These are phyloP conservation scores for Taenaris catops DNA, from an alignment of 2,888 invertebrate species.

Conservation along the genomic window DNA sequence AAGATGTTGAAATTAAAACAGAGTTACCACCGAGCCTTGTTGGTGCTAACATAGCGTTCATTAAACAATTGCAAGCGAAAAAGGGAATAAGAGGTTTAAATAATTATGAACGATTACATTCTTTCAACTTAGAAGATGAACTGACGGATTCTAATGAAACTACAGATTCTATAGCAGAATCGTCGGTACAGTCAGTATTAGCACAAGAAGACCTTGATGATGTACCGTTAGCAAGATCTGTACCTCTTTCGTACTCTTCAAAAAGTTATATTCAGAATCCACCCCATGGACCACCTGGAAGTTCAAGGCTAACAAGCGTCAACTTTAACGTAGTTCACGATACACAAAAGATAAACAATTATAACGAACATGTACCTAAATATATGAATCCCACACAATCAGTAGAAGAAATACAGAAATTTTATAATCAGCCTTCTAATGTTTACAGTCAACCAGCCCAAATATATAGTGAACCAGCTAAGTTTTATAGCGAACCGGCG, in stretches of 20 bases:
- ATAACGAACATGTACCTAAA: conserved; percentile 35
- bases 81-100: conserved; percentile 52
- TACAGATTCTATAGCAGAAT: conserved; percentile 49
- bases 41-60: conserved; percentile 72
- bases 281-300: conserved; percentile 34
- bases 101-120: conserved; percentile 42
- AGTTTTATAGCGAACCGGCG: conserved; percentile 79
- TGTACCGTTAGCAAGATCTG: conserved; percentile 43
- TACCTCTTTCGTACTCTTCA: conserved; percentile 40
- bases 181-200: conserved; percentile 35
- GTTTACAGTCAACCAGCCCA: conserved; percentile 78
- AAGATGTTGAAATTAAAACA: conserved; percentile 39
- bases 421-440: conserved; percentile 48
- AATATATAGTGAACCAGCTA: conserved; percentile 77
- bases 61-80: conserved; percentile 65
- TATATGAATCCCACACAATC: conserved; percentile 33
- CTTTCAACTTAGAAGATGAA: conserved; percentile 73
- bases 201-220: conserved; percentile 36
- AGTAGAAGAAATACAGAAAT: conserved; percentile 32
- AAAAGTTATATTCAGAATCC: conserved; percentile 48
- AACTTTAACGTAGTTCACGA: conserved; percentile 65
- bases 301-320: conserved; percentile 53
- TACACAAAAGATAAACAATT: conserved; percentile 37
- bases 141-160: conserved; percentile 50
- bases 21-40: conserved; percentile 55